These are phyloP conservation scores for Callyntrura sp. DNA, from an alignment of 2,888 invertebrate species.

Conservation along the genomic window DNA sequence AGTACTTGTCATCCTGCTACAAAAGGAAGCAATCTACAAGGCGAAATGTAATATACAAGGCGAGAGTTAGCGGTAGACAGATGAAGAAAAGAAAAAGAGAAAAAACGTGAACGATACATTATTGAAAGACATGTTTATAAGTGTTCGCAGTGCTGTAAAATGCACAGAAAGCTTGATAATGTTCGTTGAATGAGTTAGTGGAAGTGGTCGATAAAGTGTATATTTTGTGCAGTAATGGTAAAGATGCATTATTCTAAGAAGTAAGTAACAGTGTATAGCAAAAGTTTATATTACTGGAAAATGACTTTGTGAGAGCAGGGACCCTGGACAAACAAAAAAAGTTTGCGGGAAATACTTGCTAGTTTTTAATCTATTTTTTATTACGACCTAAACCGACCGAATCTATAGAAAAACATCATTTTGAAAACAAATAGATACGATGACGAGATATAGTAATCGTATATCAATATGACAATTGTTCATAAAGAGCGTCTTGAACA, in stretches of 20 bases:
- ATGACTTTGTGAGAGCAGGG: constrained; percentile 65
- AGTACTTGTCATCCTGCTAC: constrained; percentile 38
- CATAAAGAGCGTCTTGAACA: not conserved
- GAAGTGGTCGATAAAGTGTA: not conserved
- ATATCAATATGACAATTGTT: no score
- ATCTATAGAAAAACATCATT: no score
- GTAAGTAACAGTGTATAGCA: constrained; percentile 35
- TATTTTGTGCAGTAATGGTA: not conserved
- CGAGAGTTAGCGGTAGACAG: not conserved
- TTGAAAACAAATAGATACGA: no score
- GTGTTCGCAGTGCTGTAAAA: no score
- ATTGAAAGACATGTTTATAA: no score
- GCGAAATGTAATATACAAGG: not conserved
- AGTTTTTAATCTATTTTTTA: no score
- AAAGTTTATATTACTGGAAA: constrained; percentile 76
- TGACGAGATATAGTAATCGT: no score
- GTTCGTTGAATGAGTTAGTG: no score
- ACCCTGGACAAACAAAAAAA: constrained; percentile 14
- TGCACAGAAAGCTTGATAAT: no score
- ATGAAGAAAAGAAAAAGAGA: not conserved
- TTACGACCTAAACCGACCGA: no score
- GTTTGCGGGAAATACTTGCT: no score
- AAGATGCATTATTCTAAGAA: constrained; percentile 20
- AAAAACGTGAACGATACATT: no score
- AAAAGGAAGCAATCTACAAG: not conserved